phyloP scores from a whole-genome alignment of 2,888 invertebrate genomes.

The Zhuqinia jingwanae region DNA sequence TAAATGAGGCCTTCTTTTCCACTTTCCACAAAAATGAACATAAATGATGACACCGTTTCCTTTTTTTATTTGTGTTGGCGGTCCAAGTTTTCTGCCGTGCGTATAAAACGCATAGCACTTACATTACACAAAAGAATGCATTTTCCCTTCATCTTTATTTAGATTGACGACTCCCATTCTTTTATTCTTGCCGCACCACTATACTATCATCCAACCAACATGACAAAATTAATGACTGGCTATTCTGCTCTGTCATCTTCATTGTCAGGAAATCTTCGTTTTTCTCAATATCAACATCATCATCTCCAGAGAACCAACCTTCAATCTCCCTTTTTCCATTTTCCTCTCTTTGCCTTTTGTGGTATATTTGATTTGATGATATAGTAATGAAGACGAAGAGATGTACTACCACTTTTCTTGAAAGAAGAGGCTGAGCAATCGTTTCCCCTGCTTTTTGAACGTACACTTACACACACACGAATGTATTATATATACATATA shows the following conservation, averaged over 20 bases:
- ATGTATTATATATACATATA: constrained; percentile 28
- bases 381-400: constrained; percentile 39
- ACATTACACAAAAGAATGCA: background rate
- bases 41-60: constrained; percentile 18
- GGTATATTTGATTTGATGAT: background rate
- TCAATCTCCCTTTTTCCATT: background rate
- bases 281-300: constrained; percentile 8
- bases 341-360: background rate
- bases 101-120: no score
- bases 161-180: background rate
- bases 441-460: no score
- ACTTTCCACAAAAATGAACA: constrained; percentile 22
- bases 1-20: no score
- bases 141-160: background rate
- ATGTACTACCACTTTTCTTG: background rate
- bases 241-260: constrained; percentile 15
- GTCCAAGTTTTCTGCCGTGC: no score
- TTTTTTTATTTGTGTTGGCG: background rate
- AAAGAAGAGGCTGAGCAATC: no score
- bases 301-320: no score
- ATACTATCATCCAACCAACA: background rate
- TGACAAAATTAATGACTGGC: constrained; percentile 40
- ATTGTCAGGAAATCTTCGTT: constrained; percentile 5
- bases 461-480: background rate
- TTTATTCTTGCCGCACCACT: background rate